Percentiles rank a stretch among this genome's conserved stretches.
These are phyloP conservation scores for Mastomys natalensis DNA, from an alignment of 2,113 vertebrate species.

Conservation along the genomic window DNA sequence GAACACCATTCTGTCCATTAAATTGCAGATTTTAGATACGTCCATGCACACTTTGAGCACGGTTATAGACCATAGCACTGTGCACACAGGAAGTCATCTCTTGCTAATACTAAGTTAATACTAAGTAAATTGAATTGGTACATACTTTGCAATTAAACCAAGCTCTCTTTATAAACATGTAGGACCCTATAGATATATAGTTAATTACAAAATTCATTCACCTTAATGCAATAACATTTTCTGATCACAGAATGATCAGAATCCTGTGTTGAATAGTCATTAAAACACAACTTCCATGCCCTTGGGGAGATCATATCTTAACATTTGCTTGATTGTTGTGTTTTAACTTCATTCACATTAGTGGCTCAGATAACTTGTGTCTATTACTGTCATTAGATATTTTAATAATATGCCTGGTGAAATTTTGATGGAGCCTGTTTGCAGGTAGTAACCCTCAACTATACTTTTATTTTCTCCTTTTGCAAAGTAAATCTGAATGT, in stretches of 20 bases:
- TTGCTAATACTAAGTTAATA: background rate
- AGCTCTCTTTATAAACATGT: slow-evolving; percentile 27
- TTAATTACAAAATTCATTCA: slow-evolving; percentile 57
- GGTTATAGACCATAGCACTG: background rate
- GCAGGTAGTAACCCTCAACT: background rate
- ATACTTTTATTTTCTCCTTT: background rate
- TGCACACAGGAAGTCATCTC: background rate
- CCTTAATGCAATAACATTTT: slow-evolving; percentile 70
- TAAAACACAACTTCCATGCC: background rate
- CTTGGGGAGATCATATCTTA: slow-evolving; percentile 48
- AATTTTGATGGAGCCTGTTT: slow-evolving; percentile 41
- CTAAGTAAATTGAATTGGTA: slow-evolving; percentile 19
- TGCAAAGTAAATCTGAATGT: slow-evolving; percentile 59
- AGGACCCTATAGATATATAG: slow-evolving; percentile 17
- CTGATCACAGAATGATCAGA: slow-evolving; percentile 35
- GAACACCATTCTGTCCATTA: background rate
- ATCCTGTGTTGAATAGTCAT: slow-evolving; percentile 40
- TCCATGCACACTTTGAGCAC: slow-evolving; percentile 10
- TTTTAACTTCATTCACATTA: slow-evolving; percentile 54
- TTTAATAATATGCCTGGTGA: slow-evolving; percentile 28
- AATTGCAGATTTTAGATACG: background rate
- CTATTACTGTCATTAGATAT: slow-evolving; percentile 43
- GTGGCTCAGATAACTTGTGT: slow-evolving; percentile 62
- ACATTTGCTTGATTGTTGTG: slow-evolving; percentile 51
- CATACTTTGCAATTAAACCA: background rate